Percentiles rank a stretch among this genome's conserved stretches.
Conservation (phyloP, 2,797 vertebrate genomes). For the Sciaenops ocellatus region DNA sequence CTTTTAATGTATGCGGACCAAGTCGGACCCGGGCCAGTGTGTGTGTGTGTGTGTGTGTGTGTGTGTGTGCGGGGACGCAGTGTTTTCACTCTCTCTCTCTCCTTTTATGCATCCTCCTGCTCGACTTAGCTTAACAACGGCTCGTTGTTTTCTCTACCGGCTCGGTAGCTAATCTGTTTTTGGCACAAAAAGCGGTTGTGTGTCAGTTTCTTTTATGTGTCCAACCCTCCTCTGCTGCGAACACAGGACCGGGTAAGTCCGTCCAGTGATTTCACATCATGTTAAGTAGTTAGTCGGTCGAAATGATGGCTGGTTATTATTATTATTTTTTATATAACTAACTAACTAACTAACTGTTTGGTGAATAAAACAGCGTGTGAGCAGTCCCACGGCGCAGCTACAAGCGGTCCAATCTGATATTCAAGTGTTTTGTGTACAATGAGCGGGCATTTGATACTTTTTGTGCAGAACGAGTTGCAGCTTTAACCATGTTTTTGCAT, state of each 20-base stretch:
- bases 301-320: neutral
- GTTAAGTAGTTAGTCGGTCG: neutral
- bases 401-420: conserved; percentile 7
- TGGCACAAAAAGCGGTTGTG: conserved; percentile 40
- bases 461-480: conserved; percentile 23
- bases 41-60: no score
- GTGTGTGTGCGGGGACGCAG: conserved; percentile 14
- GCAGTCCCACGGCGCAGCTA: conserved; percentile 5
- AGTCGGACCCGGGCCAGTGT: conserved; percentile 37
- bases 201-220: conserved; percentile 50
- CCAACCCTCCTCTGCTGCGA: conserved; percentile 31
- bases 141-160: conserved; percentile 47
- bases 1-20: conserved; percentile 72
- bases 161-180: conserved; percentile 36
- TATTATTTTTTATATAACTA: neutral
- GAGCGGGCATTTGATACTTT: conserved; percentile 39
- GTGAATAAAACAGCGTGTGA: conserved; percentile 19
- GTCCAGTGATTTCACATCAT: conserved; percentile 27
- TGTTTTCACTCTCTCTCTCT: conserved; percentile 25
- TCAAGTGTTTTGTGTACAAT: conserved; percentile 32
- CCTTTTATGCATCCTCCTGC: conserved; percentile 42
- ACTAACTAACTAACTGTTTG: neutral
- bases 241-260: conserved; percentile 65
- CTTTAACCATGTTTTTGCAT: conserved; percentile 1
- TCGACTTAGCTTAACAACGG: conserved; percentile 24